Base-by-base conservation (phyloP, 2,888 invertebrate genomes). In the Agriopis marginaria region DNA sequence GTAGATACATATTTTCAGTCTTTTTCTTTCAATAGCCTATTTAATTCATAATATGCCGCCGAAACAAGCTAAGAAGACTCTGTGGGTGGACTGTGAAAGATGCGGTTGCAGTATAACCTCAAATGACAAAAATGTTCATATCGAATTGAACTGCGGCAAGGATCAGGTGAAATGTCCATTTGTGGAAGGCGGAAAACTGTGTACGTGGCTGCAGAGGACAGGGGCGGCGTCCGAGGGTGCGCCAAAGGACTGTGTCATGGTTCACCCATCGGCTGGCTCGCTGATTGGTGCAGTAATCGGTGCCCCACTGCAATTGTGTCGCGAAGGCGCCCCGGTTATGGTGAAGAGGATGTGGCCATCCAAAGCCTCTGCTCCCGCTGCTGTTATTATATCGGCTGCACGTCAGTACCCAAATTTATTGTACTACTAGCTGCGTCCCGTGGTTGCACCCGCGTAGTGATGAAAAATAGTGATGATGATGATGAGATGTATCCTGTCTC, bases 1-100 rank as follows among this genome's bases (percentile, higher is more conserved):
- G 10, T 45, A 45, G 45, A 5, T 47, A n/a, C 4, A 6, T 47
- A 7, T n/a, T 47, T 50, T 49, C 1, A 14, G 5, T 7, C 7
- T 14, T n/a, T 49, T 14, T 1, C 7, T 50, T 17, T 32, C 32
- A 11, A 10, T 54, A 7, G 5, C 11, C 10, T 42, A 4, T 17
- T 0, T 39, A 39, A 39, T 51, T 50, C 17, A 10, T 56, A 66
- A 11, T 49, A 89, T 87, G 86, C 84, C 93, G 10, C 93, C 92
- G 42, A 96, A 95, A 88, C 83, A 85, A 68, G 89, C 87, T 65
- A 96, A 95, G 82, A 94, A 93, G 70, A 91, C 95, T 3, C 83
- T 93, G 7, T 97, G 96, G 96, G 90, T 95, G 23, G 94, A 95
- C 64, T 97, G 97, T 82, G 96, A 96, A 54, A 91, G 88, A 50